These are phyloP conservation scores for Trachelus stipa DNA, from an alignment of 2,888 invertebrate species.

Conservation along the genomic window DNA sequence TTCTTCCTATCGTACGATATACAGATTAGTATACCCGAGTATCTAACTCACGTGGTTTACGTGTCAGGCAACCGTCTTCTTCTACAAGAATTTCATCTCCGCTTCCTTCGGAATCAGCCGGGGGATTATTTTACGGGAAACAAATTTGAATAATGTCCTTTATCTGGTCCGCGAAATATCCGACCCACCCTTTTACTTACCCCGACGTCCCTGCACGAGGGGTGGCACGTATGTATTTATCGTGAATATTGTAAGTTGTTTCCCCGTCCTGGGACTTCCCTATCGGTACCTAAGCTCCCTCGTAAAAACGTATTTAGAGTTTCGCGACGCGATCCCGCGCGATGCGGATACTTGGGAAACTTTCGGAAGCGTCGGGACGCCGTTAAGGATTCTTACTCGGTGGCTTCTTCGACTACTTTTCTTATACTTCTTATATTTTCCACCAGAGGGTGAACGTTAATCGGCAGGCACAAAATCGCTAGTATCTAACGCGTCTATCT, in stretches of 20 bases:
- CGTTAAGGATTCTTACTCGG: background rate
- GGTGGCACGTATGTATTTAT: constrained; percentile 49
- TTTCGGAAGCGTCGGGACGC: background rate
- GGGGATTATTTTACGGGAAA: constrained; percentile 46
- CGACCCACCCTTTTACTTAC: constrained; percentile 29
- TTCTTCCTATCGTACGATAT: background rate
- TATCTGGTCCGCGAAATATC: constrained; percentile 46
- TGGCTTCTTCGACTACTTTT: background rate
- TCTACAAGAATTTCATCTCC: background rate
- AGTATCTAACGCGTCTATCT: background rate
- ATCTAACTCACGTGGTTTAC: background rate
- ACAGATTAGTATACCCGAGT: background rate
- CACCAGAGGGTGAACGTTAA: background rate
- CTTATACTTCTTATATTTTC: background rate
- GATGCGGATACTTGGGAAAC: background rate
- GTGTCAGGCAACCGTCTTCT: background rate
- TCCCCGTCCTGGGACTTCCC: constrained; percentile 45
- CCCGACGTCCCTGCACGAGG: constrained; percentile 30
- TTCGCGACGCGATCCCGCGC: constrained; percentile 2
- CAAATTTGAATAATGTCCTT: constrained; percentile 64
- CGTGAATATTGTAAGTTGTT: constrained; percentile 51
- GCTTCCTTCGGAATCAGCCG: background rate
- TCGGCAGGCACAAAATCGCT: background rate
- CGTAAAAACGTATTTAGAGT: constrained; percentile 7
- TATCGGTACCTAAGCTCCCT: constrained; percentile 40